A percentile compares a stretch with the other conserved stretches of the same genome.
Evolutionary conservation across 30 jellyfish, hydroid and myxozoan species (phyloP).

Genomic region (Sanderia malayensis): DNA sequence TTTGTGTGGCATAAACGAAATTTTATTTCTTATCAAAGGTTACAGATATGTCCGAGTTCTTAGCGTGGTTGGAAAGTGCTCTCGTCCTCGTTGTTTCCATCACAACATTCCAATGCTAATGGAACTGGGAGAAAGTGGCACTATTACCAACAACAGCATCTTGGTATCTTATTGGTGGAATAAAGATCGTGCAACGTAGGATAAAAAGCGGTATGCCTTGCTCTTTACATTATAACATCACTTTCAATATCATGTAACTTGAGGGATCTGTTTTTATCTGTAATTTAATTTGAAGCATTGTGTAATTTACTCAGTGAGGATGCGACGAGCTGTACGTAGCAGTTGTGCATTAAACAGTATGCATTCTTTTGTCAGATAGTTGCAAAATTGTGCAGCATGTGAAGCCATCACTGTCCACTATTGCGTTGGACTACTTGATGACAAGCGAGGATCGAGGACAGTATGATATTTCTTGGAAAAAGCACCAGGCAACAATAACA

Average conservation of each 20-base stretch:
- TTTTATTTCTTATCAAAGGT: background rate
- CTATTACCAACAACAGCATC: background rate
- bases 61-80: background rate
- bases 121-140: background rate
- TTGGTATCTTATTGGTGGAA: background rate
- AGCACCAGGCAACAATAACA: background rate
- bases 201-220: background rate
- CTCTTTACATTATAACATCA: background rate
- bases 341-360: conserved; percentile 4
- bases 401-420: background rate
- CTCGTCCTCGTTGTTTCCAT: background rate
- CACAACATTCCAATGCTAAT: background rate
- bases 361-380: conserved; percentile 2
- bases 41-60: background rate
- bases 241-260: background rate
- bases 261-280: background rate
- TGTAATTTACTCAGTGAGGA: background rate
- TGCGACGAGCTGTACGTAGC: background rate
- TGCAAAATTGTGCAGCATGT: background rate
- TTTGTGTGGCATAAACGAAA: background rate
- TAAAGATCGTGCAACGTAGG: conserved; percentile 1
- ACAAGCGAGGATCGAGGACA: conserved; percentile 22
- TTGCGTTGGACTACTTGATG: background rate
- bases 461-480: conserved; percentile 11
- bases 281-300: background rate